Conservation (phyloP, 2,113 vertebrate species). For the Calyptommatus sinebrachiatus region DNA sequence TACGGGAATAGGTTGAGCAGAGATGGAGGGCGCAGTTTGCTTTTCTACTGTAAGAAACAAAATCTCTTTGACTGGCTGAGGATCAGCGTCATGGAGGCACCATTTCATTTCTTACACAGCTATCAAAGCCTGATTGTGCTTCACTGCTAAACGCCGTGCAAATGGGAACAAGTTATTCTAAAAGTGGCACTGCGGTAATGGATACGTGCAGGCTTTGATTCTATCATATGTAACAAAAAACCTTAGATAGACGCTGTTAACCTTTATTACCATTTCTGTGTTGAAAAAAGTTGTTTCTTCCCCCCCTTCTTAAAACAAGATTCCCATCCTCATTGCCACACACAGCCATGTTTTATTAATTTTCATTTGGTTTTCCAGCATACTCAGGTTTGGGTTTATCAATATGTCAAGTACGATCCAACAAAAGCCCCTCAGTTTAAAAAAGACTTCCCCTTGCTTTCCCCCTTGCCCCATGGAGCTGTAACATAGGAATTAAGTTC, state of each 20-base stretch:
- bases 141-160: background rate
- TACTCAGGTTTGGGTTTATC: constrained; percentile 75
- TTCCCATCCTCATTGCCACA: too few relatives aligned
- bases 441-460: constrained; percentile 29
- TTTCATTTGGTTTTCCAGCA: constrained; percentile 75
- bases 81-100: too few relatives aligned
- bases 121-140: too few relatives aligned
- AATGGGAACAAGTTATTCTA: background rate
- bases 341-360: constrained; percentile 40
- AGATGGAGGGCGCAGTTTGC: too few relatives aligned
- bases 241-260: background rate
- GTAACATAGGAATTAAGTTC: constrained; percentile 65
- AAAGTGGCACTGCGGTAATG: constrained; percentile 14
- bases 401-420: constrained; percentile 67
- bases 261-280: constrained; percentile 35
- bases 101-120: too few relatives aligned
- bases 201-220: background rate
- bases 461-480: constrained; percentile 20
- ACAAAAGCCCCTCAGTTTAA: constrained; percentile 65
- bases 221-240: background rate
- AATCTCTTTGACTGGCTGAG: too few relatives aligned
- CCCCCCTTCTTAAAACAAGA: background rate
- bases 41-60: too few relatives aligned
- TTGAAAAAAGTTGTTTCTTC: constrained; percentile 38
- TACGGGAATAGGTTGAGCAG: too few relatives aligned